phyloP scores from a whole-genome alignment of 92 coral and sea anemone species.

The Zoanthus gigantus region DNA sequence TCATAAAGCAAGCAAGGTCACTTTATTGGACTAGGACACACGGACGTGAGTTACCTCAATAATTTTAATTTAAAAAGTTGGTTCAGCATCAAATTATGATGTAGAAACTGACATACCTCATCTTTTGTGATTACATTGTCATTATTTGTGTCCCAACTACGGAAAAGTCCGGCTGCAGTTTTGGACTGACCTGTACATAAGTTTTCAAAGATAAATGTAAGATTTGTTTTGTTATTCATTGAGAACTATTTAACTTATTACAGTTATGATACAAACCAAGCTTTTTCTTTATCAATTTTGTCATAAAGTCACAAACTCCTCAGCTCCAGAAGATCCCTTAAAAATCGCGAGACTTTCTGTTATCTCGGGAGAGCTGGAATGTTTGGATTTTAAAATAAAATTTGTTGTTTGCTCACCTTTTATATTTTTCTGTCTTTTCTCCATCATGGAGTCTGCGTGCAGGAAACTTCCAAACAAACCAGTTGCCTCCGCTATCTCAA shows the following conservation, averaged over 20 bases:
- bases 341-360: too few relatives aligned
- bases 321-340: too few relatives aligned
- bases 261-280: too few relatives aligned
- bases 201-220: not conserved
- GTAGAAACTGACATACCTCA: conserved; percentile 62
- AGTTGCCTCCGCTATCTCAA: conserved; percentile 68
- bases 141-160: conserved; percentile 81
- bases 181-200: conserved; percentile 79
- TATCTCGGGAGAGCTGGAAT: too few relatives aligned
- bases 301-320: too few relatives aligned
- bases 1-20: too few relatives aligned
- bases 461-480: conserved; percentile 81
- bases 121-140: conserved; percentile 83
- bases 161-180: conserved; percentile 84
- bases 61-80: not conserved
- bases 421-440: conserved; percentile 59
- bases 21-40: too few relatives aligned
- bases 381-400: too few relatives aligned
- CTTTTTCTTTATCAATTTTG: too few relatives aligned
- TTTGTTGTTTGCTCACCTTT: conserved; percentile 56
- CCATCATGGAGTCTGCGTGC: conserved; percentile 67
- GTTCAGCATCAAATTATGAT: not conserved
- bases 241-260: too few relatives aligned
- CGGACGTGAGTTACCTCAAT: not conserved
- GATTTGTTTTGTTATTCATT: too few relatives aligned